These are phyloP conservation scores for Saguinus midas DNA, from an alignment of 2,113 vertebrate species.

Conservation along the genomic window DNA sequence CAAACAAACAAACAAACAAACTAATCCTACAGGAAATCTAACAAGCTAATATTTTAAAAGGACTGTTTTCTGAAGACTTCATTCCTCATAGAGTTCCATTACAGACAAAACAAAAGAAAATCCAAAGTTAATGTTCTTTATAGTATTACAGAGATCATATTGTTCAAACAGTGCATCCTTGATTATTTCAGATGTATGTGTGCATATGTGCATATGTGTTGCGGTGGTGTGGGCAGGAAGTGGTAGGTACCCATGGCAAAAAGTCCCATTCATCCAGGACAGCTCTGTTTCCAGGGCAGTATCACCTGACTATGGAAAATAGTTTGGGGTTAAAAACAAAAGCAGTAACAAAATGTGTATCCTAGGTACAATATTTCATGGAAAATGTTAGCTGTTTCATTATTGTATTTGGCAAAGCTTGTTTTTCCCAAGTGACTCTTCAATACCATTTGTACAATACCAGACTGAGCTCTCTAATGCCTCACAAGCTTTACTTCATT, in stretches of 20 bases:
- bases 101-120: conserved; percentile 14
- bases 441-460: not conserved
- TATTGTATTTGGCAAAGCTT: conserved; percentile 39
- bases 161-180: not conserved
- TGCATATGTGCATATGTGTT: not conserved
- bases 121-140: not conserved
- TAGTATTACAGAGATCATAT: not conserved
- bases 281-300: not conserved
- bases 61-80: not conserved
- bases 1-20: not conserved
- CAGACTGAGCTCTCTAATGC: not conserved
- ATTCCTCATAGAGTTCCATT: not conserved
- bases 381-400: not conserved
- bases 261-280: not conserved
- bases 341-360: not conserved
- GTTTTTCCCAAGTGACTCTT: not conserved
- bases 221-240: not conserved
- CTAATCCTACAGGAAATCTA: not conserved
- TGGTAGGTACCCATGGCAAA: not conserved
- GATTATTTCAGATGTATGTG: not conserved
- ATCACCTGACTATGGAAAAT: not conserved
- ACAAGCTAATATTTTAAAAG: conserved; percentile 9
- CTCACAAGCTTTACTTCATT: not conserved
- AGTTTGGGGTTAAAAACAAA: conserved; percentile 37
- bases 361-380: not conserved